A percentile compares a stretch with the other conserved stretches of the same genome.
These are phyloP conservation scores for Anagyrus pseudococci DNA, from an alignment of 2,888 invertebrate species.

Conservation along the genomic window DNA sequence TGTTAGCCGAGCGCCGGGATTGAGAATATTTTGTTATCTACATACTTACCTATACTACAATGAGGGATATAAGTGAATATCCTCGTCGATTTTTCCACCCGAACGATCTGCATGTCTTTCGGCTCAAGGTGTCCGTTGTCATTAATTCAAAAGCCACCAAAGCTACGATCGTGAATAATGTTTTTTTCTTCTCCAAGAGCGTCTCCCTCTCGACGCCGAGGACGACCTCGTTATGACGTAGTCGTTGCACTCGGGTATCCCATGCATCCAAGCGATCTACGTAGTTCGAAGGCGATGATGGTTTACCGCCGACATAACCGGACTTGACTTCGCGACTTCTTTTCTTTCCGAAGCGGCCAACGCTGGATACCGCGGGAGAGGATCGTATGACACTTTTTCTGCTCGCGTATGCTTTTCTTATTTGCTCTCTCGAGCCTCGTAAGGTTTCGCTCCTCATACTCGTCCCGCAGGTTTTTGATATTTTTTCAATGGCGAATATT, in stretches of 20 bases:
- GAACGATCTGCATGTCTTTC: no score
- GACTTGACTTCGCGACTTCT: constrained; percentile 5
- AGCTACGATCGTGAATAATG: background rate
- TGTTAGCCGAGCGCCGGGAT: no score
- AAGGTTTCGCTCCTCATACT: background rate
- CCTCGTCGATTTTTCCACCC: no score
- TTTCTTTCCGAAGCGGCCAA: no score
- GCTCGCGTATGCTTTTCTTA: background rate
- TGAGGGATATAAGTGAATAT: no score
- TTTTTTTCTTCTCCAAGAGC: background rate
- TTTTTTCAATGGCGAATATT: no score
- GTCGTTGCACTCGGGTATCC: background rate
- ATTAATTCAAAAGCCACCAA: no score
- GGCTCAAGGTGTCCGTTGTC: no score
- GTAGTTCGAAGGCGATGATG: no score
- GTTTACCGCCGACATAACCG: constrained; percentile 20
- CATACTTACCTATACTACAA: no score
- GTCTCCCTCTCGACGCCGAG: background rate
- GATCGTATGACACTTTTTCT: constrained; percentile 26
- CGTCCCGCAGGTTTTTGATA: background rate
- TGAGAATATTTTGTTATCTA: no score
- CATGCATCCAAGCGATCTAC: constrained; percentile 18
- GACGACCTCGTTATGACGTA: constrained; percentile 25
- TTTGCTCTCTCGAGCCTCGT: background rate
- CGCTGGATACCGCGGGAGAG: no score